phyloP scores from a whole-genome alignment of 2,888 invertebrate genomes.

The Leucozona laternaria region DNA sequence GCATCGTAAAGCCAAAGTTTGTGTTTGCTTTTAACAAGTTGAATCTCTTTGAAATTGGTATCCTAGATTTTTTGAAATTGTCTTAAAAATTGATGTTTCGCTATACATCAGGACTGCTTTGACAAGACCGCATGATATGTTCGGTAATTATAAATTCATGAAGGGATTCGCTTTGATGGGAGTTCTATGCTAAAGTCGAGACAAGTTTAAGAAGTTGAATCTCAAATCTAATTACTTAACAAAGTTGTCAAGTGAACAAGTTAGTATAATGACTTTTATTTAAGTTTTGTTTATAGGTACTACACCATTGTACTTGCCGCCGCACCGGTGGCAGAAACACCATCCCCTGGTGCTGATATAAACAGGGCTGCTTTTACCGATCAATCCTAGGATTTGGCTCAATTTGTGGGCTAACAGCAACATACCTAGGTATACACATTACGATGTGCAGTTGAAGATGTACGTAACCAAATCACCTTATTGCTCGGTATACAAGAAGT shows the following conservation, averaged over 20 bases:
- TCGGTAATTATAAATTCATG: constrained; percentile 5
- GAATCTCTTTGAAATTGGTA: constrained; percentile 18
- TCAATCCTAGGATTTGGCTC: too few relatives aligned
- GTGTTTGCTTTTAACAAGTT: constrained; percentile 28
- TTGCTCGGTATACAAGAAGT: too few relatives aligned
- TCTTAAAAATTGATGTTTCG: constrained; percentile 37
- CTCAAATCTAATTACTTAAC: background rate
- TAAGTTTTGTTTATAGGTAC: too few relatives aligned
- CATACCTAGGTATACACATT: too few relatives aligned
- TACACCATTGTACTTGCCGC: too few relatives aligned
- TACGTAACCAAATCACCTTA: too few relatives aligned
- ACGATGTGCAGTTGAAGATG: too few relatives aligned
- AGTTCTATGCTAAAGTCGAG: background rate
- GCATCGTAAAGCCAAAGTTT: constrained; percentile 14
- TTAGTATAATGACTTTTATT: too few relatives aligned
- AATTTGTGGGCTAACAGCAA: too few relatives aligned
- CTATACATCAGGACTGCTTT: constrained; percentile 29
- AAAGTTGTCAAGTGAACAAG: background rate
- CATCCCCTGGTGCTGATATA: too few relatives aligned
- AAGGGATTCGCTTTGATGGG: constrained; percentile 16
- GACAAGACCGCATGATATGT: constrained; percentile 17
- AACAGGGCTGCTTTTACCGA: too few relatives aligned
- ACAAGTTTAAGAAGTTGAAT: background rate
- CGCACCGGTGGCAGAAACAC: too few relatives aligned
- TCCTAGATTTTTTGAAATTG: constrained; percentile 13